Conservation (phyloP, 23 tunicate genomes). For the Ascidia mentula region DNA sequence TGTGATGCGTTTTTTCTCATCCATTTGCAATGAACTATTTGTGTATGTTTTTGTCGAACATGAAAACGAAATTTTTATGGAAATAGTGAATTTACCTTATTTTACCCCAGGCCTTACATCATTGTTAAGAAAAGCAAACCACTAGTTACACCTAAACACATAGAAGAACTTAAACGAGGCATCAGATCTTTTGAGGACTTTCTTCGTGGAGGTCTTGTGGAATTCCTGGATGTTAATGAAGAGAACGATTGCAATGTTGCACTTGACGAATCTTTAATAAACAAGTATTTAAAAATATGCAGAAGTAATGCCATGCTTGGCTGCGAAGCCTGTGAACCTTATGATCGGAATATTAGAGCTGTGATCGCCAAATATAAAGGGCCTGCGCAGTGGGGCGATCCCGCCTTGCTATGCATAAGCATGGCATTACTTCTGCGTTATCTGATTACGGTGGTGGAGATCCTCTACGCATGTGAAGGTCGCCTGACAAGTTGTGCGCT, state of each 20-base stretch:
- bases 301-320: too few relatives aligned
- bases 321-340: too few relatives aligned
- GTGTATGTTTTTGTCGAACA: neutral
- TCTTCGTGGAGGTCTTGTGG: slow-evolving; percentile 70
- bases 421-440: too few relatives aligned
- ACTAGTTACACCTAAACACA: slow-evolving; percentile 56
- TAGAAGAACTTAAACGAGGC: slow-evolving; percentile 67
- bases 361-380: too few relatives aligned
- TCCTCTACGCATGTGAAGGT: too few relatives aligned
- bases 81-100: neutral
- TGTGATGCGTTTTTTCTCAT: neutral
- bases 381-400: too few relatives aligned
- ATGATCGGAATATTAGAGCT: too few relatives aligned
- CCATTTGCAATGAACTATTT: neutral
- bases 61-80: too few relatives aligned
- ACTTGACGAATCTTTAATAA: slow-evolving; percentile 40
- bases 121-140: slow-evolving; percentile 71
- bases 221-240: slow-evolving; percentile 94
- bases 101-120: slow-evolving; percentile 73
- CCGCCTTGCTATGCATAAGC: too few relatives aligned
- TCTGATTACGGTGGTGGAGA: too few relatives aligned
- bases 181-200: slow-evolving; percentile 86
- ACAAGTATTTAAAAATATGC: slow-evolving; percentile 17
- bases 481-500: too few relatives aligned
- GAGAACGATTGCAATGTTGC: slow-evolving; percentile 90